Base-by-base conservation (phyloP, 2,113 vertebrate genomes). In the Seriola quinqueradiata region DNA sequence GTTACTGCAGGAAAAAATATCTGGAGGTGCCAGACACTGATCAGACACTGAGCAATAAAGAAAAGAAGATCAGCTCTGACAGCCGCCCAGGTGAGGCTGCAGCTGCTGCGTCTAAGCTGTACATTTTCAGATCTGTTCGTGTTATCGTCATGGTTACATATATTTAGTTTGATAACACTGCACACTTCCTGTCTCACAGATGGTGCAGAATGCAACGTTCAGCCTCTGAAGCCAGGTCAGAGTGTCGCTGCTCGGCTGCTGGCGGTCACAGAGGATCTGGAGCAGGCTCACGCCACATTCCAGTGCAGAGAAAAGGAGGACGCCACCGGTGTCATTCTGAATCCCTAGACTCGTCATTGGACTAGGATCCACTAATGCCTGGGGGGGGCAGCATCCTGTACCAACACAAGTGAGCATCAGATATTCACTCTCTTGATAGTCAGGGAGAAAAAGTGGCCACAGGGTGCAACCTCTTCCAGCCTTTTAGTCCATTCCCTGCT, bases 211-310 rank as follows among this genome's bases (percentile, higher is more conserved):
- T 66, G 87, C 66, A 86, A 79, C 2, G 83, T 0, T 28, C 80
- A 70, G 72, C 76, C 23, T 7, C 67, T 57, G 19, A 93, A 86
- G 69, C 76, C 55, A 21, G 87, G 88, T 81, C 93, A 86, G 61
- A 88, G 77, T 0, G 75, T 91, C 0, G 93, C 92, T 0, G 82
- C 89, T 23, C 94, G 84, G 25, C 92, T 98, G 74, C 74, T 97
- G 86, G 92, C 91, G 10, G 95, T 96, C 25, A 93, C 97, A 0
- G 89, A 90, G 36, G 95, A 96, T 67, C 89, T 98, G 93, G 96
- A 97, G 65, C 82, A 79, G 48, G 95, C 95, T 70, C 97, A 98
- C 1, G 84, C 92, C 54, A 89, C 94, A 59, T 97, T 96, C 87
- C 95, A 95, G 89, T 76, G 42, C 69, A 90, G 78, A 78, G 96